These are phyloP conservation scores for Montipora cactus DNA, from an alignment of 64 coral and sea anemone genomes.

Conservation along the genomic window DNA sequence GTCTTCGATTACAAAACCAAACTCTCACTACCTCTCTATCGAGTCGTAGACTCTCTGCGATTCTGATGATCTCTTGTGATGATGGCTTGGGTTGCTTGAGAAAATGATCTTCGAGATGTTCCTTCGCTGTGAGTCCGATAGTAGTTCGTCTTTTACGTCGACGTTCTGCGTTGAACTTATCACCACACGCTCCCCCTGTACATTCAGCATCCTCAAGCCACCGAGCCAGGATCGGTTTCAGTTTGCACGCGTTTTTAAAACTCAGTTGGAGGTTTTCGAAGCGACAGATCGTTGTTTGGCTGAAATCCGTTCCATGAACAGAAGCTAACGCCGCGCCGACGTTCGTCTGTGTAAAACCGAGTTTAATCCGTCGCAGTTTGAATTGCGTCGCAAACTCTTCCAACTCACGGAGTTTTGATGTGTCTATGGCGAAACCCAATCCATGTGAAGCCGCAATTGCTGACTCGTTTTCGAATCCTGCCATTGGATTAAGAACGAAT, in stretches of 20 bases:
- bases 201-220: conserved; percentile 97
- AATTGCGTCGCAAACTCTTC: conserved; percentile 97
- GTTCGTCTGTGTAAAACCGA: conserved; percentile 96
- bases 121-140: conserved; percentile 95
- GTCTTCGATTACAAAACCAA: conserved; percentile 97
- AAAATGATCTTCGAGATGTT: conserved; percentile 94
- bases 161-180: conserved; percentile 82
- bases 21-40: conserved; percentile 98
- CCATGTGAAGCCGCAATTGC: conserved; percentile 54
- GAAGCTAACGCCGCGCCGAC: conserved; percentile 93
- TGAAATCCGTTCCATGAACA: conserved; percentile 97
- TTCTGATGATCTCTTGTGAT: conserved; percentile 89
- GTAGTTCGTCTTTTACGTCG: conserved; percentile 92
- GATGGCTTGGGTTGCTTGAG: conserved; percentile 95
- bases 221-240: conserved; percentile 94
- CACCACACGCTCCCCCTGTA: conserved; percentile 74
- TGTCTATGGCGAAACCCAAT: conserved; percentile 84
- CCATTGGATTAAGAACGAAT: conserved; percentile 63
- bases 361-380: conserved; percentile 94
- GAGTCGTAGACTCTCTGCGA: conserved; percentile 88
- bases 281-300: conserved; percentile 98
- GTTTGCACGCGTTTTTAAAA: conserved; percentile 96
- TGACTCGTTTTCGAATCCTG: conserved; percentile 40
- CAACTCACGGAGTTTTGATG: conserved; percentile 89
- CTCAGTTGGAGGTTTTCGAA: conserved; percentile 99